These are phyloP conservation scores for Drosophila recens DNA, from an alignment of 2,888 invertebrate genomes.

Conservation along the genomic window DNA sequence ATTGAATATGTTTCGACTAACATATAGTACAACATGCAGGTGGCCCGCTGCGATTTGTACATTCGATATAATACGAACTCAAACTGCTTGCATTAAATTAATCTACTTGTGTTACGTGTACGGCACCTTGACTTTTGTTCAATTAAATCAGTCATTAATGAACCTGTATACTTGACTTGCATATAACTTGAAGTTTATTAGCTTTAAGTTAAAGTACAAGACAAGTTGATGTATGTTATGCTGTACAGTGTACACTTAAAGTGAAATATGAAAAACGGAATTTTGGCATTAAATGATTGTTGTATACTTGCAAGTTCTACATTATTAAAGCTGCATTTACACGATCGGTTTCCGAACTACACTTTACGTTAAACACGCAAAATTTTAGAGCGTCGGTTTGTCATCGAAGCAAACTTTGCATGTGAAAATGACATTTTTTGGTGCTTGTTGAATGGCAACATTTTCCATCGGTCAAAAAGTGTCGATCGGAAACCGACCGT, in stretches of 20 bases:
- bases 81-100: neutral
- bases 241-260: neutral
- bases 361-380: too few relatives aligned
- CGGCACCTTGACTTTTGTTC: neutral
- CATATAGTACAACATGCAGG: constrained; percentile 6
- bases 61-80: neutral
- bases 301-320: neutral
- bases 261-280: neutral
- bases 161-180: neutral
- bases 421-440: too few relatives aligned
- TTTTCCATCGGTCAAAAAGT: too few relatives aligned
- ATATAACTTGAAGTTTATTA: neutral
- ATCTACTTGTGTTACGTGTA: constrained; percentile 3
- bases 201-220: neutral
- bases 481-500: too few relatives aligned
- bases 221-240: neutral
- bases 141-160: neutral
- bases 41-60: constrained; percentile 9
- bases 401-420: too few relatives aligned
- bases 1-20: constrained; percentile 9
- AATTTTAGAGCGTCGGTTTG: too few relatives aligned
- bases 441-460: too few relatives aligned
- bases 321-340: too few relatives aligned
- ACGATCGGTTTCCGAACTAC: too few relatives aligned
- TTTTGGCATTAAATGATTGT: neutral